A percentile compares a stretch with the other conserved stretches of the same genome.
phyloP scores from a whole-genome alignment of 2,797 vertebrate species.

The Diplodus puntazzo region DNA sequence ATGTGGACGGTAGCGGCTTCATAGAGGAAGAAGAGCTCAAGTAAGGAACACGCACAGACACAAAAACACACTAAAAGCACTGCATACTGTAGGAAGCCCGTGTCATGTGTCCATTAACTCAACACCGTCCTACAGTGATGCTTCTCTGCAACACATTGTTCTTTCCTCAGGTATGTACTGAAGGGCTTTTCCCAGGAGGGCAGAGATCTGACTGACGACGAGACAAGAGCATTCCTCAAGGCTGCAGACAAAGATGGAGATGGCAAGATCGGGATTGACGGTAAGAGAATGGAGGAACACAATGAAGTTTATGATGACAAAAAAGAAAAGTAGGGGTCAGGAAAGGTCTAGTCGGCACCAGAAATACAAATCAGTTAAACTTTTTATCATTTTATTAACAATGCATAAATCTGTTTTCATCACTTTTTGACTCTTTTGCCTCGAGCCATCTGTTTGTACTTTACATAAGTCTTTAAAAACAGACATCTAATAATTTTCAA shows the following conservation, averaged over 20 bases:
- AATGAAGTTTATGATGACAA: background rate
- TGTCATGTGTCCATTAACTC: too few species aligned
- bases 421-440: too few species aligned
- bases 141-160: background rate
- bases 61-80: constrained; percentile 2
- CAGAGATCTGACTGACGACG: constrained; percentile 91
- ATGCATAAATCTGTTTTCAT: too few species aligned
- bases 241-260: constrained; percentile 97
- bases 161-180: constrained; percentile 87
- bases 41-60: constrained; percentile 80
- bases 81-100: background rate
- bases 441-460: background rate
- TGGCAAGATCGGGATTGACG: constrained; percentile 95
- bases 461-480: background rate
- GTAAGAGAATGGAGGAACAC: constrained; percentile 75
- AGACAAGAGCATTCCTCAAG: constrained; percentile 91
- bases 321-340: background rate
- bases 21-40: constrained; percentile 96
- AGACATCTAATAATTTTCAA: background rate
- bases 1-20: constrained; percentile 94
- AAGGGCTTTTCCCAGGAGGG: constrained; percentile 91
- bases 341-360: too few species aligned
- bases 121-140: background rate
- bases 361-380: too few species aligned
- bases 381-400: too few species aligned